Percentiles rank a stretch among this genome's conserved stretches.
Conservation (phyloP, 2,888 invertebrate species). For the Synergus umbraculus region DNA sequence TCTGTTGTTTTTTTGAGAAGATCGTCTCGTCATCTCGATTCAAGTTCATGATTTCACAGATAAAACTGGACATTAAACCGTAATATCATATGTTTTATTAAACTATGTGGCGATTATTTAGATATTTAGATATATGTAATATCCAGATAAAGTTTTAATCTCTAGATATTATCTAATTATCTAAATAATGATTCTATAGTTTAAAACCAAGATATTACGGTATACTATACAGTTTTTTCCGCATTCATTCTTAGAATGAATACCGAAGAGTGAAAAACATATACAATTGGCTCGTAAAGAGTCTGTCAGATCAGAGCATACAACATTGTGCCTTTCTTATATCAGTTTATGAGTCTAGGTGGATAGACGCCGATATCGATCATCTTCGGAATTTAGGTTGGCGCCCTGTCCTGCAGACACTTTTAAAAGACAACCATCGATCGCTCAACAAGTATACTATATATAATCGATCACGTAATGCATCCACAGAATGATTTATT, state of each 20-base stretch:
- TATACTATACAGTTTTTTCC: too few relatives aligned
- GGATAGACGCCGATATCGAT: constrained; percentile 54
- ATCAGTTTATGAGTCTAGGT: not conserved
- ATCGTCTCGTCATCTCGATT: not conserved
- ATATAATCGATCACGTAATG: constrained; percentile 16
- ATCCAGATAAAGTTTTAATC: too few relatives aligned
- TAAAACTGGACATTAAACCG: too few relatives aligned
- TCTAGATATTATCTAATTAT: too few relatives aligned
- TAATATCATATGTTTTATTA: too few relatives aligned
- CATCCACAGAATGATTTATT: constrained; percentile 14
- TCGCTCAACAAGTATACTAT: not conserved
- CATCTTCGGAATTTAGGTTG: constrained; percentile 55
- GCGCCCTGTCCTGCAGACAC: constrained; percentile 44
- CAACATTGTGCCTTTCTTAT: not conserved
- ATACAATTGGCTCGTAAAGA: not conserved
- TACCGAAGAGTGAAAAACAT: not conserved
- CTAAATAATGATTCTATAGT: too few relatives aligned
- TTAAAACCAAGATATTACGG: too few relatives aligned
- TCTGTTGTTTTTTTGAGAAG: not conserved
- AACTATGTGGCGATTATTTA: too few relatives aligned
- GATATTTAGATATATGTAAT: too few relatives aligned
- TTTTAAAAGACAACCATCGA: constrained; percentile 28
- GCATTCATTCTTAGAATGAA: not conserved
- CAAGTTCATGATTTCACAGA: not conserved
- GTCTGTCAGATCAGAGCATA: not conserved